A percentile compares a stretch with the other conserved stretches of the same genome.
Evolutionary conservation across 2,113 vertebrate species (phyloP).

Genomic region (Ceyx margarethae): DNA sequence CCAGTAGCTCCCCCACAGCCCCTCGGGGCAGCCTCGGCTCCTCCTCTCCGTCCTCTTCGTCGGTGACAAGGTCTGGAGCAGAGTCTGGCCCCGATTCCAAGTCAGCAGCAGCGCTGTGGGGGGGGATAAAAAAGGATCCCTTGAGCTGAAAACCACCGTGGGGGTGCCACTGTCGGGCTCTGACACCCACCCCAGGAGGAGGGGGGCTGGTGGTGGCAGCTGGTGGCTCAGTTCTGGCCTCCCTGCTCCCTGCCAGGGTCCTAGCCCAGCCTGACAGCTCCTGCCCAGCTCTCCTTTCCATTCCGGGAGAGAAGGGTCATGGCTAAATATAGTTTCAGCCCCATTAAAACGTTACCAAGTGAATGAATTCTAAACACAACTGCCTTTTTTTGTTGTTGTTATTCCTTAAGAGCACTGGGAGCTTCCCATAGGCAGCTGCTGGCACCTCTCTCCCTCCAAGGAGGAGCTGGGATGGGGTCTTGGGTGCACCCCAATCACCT

Average conservation of each 20-base stretch:
- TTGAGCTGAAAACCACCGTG: neutral
- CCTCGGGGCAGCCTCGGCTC: neutral
- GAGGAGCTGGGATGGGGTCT: neutral
- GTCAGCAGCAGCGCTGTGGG: neutral
- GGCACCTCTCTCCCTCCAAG: neutral
- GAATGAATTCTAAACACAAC: conserved; percentile 36
- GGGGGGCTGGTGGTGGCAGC: neutral
- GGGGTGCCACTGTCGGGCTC: rapidly evolving
- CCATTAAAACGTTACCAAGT: conserved; percentile 45
- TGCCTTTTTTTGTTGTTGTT: neutral
- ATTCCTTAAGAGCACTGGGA: neutral
- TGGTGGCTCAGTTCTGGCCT: neutral
- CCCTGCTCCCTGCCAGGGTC: neutral
- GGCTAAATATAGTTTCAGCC: conserved; percentile 52
- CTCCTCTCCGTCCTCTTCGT: conserved; percentile 2
- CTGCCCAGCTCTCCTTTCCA: conserved; percentile 30
- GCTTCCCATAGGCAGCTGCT: neutral
- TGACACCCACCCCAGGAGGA: neutral
- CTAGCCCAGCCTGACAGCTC: neutral
- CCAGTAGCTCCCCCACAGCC: neutral
- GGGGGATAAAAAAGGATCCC: neutral
- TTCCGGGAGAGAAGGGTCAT: conserved; percentile 61
- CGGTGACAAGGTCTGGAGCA: neutral
- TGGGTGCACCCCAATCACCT: neutral
- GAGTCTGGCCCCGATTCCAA: conserved; percentile 19